Conservation (phyloP, 1,140 invertebrate species). For the Cepaea nemoralis region DNA sequence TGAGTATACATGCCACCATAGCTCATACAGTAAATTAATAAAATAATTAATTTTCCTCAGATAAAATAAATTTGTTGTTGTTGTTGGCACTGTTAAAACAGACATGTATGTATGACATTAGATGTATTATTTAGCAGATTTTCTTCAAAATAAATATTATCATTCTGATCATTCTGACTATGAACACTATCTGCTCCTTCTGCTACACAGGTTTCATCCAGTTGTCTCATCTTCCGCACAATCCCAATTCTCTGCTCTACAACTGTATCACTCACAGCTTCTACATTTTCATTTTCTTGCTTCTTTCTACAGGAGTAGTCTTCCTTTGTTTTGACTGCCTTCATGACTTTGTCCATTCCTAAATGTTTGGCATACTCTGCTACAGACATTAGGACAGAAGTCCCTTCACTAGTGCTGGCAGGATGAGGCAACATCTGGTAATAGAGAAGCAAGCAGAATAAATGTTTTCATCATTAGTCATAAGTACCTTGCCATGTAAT, state of each 20-base stretch:
- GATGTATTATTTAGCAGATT: background rate
- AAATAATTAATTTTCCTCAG: too few species aligned
- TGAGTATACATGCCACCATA: too few species aligned
- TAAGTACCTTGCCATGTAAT: background rate
- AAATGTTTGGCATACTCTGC: constrained; percentile 5
- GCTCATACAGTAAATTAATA: too few species aligned
- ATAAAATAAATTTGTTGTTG: too few species aligned
- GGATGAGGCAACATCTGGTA: background rate
- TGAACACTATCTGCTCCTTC: background rate
- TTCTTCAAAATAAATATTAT: constrained; percentile 12
- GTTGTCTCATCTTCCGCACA: background rate
- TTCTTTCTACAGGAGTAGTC: background rate
- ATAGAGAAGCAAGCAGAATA: background rate
- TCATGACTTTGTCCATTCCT: constrained; percentile 6
- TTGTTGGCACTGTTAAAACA: too few species aligned
- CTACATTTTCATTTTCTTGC: background rate
- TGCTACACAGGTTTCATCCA: background rate
- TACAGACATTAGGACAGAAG: constrained; percentile 19
- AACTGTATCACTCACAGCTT: background rate
- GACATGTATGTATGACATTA: too few species aligned
- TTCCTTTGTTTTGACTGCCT: background rate
- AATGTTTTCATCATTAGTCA: background rate
- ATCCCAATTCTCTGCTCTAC: background rate
- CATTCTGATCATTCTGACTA: background rate
- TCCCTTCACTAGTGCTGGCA: background rate